Conservation (phyloP, 2,113 vertebrate species). For the Dromas ardeola region DNA sequence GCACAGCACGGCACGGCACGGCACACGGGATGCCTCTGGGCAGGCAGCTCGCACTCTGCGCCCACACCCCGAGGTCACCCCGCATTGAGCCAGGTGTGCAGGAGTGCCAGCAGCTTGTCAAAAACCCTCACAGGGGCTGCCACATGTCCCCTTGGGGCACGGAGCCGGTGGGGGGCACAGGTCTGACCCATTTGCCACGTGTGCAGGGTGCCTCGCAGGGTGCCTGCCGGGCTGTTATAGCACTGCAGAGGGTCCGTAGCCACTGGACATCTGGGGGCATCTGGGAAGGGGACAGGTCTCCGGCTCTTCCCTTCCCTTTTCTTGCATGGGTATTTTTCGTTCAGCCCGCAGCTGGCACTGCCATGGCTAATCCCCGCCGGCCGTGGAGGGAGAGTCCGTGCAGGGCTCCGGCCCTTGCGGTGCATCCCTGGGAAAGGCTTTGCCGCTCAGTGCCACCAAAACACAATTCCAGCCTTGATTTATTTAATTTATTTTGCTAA, state of each 20-base stretch:
- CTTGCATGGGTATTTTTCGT: neutral
- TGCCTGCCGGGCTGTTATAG: neutral
- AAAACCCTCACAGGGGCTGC: neutral
- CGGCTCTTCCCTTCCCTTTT: neutral
- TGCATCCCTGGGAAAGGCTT: neutral
- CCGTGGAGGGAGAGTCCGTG: neutral
- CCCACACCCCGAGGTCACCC: neutral
- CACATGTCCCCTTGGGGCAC: rapidly evolving
- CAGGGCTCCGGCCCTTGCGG: neutral
- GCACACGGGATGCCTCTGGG: neutral
- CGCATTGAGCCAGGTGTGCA: neutral
- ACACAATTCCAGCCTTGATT: neutral
- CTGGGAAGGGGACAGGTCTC: neutral
- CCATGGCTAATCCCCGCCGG: rapidly evolving
- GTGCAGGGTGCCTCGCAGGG: neutral
- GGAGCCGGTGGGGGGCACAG: rapidly evolving
- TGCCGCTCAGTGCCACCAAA: neutral
- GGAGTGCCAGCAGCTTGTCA: neutral
- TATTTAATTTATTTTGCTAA: neutral
- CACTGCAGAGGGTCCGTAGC: neutral
- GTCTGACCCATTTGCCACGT: neutral
- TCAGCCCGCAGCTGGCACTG: neutral
- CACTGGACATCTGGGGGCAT: neutral
- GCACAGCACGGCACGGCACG: too few relatives aligned
- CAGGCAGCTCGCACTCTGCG: neutral